phyloP scores from a whole-genome alignment of 2,113 vertebrate genomes.

The Eleginops maclovinus region DNA sequence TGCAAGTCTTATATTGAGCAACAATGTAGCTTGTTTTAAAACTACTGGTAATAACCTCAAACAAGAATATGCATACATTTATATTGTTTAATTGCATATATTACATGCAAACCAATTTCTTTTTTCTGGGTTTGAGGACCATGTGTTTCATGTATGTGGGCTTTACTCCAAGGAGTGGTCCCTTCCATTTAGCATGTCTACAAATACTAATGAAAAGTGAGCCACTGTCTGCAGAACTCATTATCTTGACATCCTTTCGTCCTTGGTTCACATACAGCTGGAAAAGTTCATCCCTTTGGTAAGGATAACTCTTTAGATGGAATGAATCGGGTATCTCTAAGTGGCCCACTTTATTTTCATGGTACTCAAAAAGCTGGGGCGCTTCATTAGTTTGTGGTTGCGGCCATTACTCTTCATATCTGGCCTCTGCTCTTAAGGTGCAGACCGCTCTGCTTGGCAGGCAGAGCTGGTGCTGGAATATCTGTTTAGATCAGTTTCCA shows the following conservation, averaged over 20 bases:
- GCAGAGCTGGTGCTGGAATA: slow-evolving; percentile 18
- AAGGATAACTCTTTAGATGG: slow-evolving; percentile 52
- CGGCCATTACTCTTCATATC: slow-evolving; percentile 47
- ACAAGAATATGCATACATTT: not conserved
- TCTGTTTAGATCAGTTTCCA: slow-evolving; percentile 47
- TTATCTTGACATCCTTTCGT: slow-evolving; percentile 59
- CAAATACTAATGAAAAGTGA: slow-evolving; percentile 54
- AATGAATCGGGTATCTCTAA: slow-evolving; percentile 51
- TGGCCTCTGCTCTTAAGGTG: slow-evolving; percentile 42
- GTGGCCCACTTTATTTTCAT: slow-evolving; percentile 54
- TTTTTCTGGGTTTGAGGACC: slow-evolving; percentile 39
- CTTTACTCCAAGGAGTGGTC: slow-evolving; percentile 33
- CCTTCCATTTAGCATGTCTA: slow-evolving; percentile 43
- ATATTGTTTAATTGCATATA: not conserved
- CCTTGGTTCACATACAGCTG: slow-evolving; percentile 49
- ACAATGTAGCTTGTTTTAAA: slow-evolving; percentile 7
- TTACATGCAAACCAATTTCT: slow-evolving; percentile 8
- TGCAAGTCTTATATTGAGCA: not conserved
- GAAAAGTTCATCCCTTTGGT: slow-evolving; percentile 67
- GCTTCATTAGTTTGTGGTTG: slow-evolving; percentile 57
- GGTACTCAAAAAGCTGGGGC: slow-evolving; percentile 55
- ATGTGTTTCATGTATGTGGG: slow-evolving; percentile 59
- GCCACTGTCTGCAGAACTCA: slow-evolving; percentile 74
- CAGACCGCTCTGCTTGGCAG: slow-evolving; percentile 46
- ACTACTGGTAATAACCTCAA: not conserved